Base-by-base conservation (phyloP, 2,888 invertebrate genomes). In the Phyto melanocephala region DNA sequence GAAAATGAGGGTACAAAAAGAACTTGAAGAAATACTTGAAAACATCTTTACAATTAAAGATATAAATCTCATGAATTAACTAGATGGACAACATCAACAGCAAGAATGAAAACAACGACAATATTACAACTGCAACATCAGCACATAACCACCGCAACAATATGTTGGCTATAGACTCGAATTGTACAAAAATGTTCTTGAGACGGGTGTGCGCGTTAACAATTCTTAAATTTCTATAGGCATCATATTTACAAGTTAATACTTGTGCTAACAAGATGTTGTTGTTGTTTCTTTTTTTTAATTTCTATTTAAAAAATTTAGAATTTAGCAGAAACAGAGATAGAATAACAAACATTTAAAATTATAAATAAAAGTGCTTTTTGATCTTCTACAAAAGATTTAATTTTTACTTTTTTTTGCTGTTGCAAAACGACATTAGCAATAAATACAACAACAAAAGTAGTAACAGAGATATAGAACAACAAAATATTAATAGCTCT, bases 191-290 rank as follows among this genome's bases (percentile, higher is more conserved):
- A 65, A 68, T 76, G 60, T 20, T 45, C 62, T 50, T 72, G 17
- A 80, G 67, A 28, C n/a, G 13, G 65, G 28, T 22, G 70, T 67
- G 72, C 72, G 76, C 70, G 74, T 81, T 83, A 80, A 79, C 80
- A 84, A 84, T 88, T 89, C 86, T 86, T 86, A 85, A 85, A 88
- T 88, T 89, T 88, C 87, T 87, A 87, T 86, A 86, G 88, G 87
- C 88, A 89, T 89, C 89, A 89, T 88, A 89, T 88, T 90, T 89
- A 89, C 90, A 90, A 89, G 88, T 89, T 89, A 89, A 89, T 89
- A 90, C 89, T 88, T 90, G 86, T 88, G 88, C 89, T 89, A 90
- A 89, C 89, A 88, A 89, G 90, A 88, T 88, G 85, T 80, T 85
- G 83, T 62, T 77, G 67, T 33, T 67, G 63, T 72, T 2, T 58